Conservation (phyloP, 2,113 vertebrate species). For the Kryptolebias marmoratus region DNA sequence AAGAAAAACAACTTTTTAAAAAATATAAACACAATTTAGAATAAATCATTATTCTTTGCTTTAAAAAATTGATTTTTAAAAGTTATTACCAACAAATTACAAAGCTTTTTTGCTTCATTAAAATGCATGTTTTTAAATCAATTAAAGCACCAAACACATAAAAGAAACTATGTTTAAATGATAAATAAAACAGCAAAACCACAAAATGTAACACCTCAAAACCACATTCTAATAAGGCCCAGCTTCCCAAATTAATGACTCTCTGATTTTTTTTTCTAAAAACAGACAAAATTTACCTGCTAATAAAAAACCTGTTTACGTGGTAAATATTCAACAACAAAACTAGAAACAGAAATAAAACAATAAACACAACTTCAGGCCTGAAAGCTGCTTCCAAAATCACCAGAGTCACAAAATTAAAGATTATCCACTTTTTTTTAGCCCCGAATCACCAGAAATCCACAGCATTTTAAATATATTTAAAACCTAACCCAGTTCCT, state of each 20-base stretch:
- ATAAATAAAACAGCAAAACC: too few species aligned
- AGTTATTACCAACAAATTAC: conserved; percentile 16
- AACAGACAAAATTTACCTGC: not conserved
- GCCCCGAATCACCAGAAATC: too few species aligned
- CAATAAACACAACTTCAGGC: too few species aligned
- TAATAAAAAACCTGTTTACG: too few species aligned
- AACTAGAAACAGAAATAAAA: too few species aligned
- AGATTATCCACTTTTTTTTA: too few species aligned
- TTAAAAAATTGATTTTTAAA: not conserved
- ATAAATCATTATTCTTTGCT: conserved; percentile 21
- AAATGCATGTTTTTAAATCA: conserved; percentile 6
- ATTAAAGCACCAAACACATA: conserved; percentile 2
- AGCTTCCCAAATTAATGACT: not conserved
- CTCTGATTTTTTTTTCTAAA: not conserved
- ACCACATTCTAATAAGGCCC: conserved; percentile 36
- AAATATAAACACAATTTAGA: conserved; percentile 1
- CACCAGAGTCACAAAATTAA: too few species aligned
- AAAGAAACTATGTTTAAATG: not conserved
- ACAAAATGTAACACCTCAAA: conserved; percentile 2
- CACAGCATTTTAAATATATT: too few species aligned
- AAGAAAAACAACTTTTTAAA: not conserved
- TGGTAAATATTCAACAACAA: too few species aligned
- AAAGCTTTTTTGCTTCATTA: not conserved
- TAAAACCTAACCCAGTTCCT: too few species aligned
- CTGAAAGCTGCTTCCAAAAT: too few species aligned